Evolutionary conservation across 2,797 vertebrate species (phyloP).

Genomic region (Danio albolineatus): DNA sequence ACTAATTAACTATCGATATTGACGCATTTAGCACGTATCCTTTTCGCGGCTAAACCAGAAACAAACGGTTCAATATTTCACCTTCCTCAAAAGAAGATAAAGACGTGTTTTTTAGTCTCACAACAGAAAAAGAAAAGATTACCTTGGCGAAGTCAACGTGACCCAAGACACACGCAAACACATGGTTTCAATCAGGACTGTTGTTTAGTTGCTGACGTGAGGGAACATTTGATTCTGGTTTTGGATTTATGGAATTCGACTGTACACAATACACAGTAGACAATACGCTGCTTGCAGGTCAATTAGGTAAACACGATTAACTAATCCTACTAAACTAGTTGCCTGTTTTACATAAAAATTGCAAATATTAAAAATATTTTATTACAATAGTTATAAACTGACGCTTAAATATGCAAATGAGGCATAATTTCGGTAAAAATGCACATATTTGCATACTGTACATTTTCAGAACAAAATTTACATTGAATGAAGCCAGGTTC

Average conservation of each 20-base stretch:
- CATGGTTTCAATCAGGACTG: neutral
- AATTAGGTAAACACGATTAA: too few species aligned
- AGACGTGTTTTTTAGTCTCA: neutral
- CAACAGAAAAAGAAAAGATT: neutral
- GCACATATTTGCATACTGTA: too few species aligned
- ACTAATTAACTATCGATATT: neutral
- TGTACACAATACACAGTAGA: neutral
- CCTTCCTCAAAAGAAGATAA: neutral
- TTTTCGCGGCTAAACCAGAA: neutral
- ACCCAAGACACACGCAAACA: neutral
- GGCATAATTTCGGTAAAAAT: too few species aligned
- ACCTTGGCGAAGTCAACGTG: neutral
- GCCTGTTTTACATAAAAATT: too few species aligned
- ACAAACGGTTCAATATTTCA: neutral
- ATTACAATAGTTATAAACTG: too few species aligned
- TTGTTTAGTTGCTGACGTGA: constrained; percentile 17
- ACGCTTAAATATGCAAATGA: too few species aligned
- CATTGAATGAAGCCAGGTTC: too few species aligned
- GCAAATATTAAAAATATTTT: too few species aligned
- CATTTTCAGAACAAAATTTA: too few species aligned
- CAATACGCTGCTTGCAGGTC: neutral
- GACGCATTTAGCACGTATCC: constrained; percentile 10
- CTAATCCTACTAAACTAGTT: too few species aligned
- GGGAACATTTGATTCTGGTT: neutral
- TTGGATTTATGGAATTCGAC: neutral